Evolutionary conservation across 2,888 invertebrate genomes (phyloP).

Genomic region (Augiades crinisus): DNA sequence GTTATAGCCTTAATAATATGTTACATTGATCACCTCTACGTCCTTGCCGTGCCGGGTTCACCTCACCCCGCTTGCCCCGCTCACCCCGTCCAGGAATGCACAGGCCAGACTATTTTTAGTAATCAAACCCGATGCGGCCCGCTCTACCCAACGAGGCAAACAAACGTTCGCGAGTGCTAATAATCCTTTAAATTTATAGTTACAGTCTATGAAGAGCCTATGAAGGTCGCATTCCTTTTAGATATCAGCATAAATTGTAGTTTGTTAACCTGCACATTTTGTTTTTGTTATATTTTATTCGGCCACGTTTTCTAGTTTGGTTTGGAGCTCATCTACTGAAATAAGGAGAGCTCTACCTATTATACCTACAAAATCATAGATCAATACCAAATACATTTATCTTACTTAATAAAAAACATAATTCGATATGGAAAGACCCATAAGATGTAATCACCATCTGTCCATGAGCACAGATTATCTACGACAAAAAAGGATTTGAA

Average conservation of each 20-base stretch:
- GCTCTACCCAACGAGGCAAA: constrained; percentile 46
- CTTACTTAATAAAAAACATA: too few species aligned
- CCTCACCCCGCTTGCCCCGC: constrained; percentile 31
- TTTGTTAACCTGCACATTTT: not conserved
- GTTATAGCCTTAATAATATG: too few species aligned
- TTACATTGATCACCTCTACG: too few species aligned
- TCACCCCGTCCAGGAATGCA: constrained; percentile 50
- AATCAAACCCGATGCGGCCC: constrained; percentile 63
- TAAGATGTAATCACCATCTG: constrained; percentile 64
- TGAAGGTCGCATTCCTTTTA: constrained; percentile 21
- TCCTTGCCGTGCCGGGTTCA: constrained; percentile 17
- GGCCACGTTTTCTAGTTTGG: not conserved
- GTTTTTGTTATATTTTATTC: not conserved
- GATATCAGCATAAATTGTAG: constrained; percentile 10
- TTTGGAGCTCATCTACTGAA: too few species aligned
- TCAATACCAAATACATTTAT: too few species aligned
- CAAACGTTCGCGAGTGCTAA: constrained; percentile 53
- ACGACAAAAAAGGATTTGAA: constrained; percentile 48
- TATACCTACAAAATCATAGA: too few species aligned
- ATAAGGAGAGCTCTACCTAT: constrained; percentile 30
- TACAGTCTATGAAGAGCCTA: constrained; percentile 14
- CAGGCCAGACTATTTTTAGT: constrained; percentile 73
- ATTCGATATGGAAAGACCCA: constrained; percentile 38
- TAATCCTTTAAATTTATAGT: constrained; percentile 39
- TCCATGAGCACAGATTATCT: constrained; percentile 50